Conservation (phyloP, 1,140 invertebrate species). For the Drosophila pseudoobscura region DNA sequence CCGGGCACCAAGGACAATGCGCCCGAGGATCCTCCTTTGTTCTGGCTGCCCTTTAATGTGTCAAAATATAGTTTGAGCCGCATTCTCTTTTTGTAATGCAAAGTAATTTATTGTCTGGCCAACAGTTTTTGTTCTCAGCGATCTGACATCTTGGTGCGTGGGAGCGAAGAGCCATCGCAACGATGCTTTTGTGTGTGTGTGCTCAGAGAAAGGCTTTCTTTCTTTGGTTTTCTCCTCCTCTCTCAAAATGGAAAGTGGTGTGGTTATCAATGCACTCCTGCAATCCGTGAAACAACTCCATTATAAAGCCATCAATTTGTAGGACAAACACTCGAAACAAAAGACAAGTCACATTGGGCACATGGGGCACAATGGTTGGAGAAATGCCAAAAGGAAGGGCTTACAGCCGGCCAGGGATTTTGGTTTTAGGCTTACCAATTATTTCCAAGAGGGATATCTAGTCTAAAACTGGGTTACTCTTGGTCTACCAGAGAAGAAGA, state of each 20-base stretch:
- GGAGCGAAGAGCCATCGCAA: conserved; percentile 33
- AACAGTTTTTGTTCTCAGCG: conserved; percentile 17
- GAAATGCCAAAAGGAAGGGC: background rate
- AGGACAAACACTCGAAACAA: conserved; percentile 7
- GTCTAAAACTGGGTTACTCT: too few relatives aligned
- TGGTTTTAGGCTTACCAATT: too few relatives aligned
- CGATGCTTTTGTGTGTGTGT: too few relatives aligned
- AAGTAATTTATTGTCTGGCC: conserved; percentile 75
- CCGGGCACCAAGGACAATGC: conserved; percentile 34
- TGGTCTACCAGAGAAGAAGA: too few relatives aligned
- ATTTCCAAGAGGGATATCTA: too few relatives aligned
- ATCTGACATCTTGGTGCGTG: conserved; percentile 53
- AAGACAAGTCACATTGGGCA: background rate
- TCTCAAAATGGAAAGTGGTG: conserved; percentile 24
- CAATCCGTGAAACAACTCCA: conserved; percentile 8
- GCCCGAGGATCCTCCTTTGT: conserved; percentile 40
- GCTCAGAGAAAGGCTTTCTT: conserved; percentile 2
- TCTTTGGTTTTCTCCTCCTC: too few relatives aligned
- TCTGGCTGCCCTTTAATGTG: conserved; percentile 71
- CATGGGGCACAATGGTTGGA: too few relatives aligned
- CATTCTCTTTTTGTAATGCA: conserved; percentile 55
- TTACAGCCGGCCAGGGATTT: background rate
- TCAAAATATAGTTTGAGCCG: conserved; percentile 76
- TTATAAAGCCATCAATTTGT: conserved; percentile 42
- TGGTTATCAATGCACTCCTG: background rate